Percentiles rank a stretch among this genome's conserved stretches.
phyloP scores from a whole-genome alignment of 2,113 vertebrate species.

The Pipra filicauda region DNA sequence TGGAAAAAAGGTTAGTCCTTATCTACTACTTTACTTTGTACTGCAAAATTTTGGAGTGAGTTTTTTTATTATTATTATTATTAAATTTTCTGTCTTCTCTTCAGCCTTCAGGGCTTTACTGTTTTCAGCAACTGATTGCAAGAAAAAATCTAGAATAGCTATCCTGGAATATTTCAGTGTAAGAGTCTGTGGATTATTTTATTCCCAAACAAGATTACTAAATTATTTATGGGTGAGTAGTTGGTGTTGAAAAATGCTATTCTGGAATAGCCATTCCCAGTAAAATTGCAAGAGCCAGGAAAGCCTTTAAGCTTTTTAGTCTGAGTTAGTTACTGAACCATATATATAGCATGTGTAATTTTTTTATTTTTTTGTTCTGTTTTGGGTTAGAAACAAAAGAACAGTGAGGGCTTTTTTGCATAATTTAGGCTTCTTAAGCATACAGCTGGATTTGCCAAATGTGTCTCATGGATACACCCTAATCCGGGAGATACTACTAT shows the following conservation, averaged over 20 bases:
- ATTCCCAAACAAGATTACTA: not conserved
- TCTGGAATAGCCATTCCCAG: not conserved
- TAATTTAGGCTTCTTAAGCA: not conserved
- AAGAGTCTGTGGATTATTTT: not conserved
- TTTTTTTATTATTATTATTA: not conserved
- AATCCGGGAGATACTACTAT: not conserved
- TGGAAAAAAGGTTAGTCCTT: constrained; percentile 87
- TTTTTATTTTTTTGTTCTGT: not conserved
- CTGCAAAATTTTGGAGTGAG: constrained; percentile 22
- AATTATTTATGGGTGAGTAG: not conserved
- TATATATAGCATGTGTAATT: not conserved
- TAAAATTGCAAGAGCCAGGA: not conserved
- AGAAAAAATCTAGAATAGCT: not conserved
- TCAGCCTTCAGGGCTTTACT: constrained; percentile 47
- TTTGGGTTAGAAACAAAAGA: not conserved
- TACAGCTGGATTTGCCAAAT: not conserved
- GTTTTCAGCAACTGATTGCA: not conserved
- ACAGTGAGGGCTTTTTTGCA: not conserved
- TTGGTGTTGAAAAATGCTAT: not conserved
- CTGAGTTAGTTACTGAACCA: not conserved
- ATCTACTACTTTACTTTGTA: constrained; percentile 55
- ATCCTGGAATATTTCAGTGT: not conserved
- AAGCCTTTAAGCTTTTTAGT: not conserved
- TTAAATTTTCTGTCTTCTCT: constrained; percentile 23
- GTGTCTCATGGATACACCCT: not conserved